Evolutionary conservation across 2,113 vertebrate genomes (phyloP).

Genomic region (Nothobranchius kuhntae): DNA sequence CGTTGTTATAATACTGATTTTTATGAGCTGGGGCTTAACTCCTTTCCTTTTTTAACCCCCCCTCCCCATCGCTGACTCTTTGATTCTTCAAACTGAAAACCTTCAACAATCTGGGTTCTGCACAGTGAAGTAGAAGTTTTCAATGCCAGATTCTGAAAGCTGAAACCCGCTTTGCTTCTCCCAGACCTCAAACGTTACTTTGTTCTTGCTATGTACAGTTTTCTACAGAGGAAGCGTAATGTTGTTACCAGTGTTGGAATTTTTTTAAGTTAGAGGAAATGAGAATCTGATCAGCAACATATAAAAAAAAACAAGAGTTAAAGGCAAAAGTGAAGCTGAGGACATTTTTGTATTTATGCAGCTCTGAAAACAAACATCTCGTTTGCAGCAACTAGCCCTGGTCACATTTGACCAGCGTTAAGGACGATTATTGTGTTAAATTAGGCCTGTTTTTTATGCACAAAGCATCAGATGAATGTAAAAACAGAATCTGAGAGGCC

Average conservation of each 20-base stretch:
- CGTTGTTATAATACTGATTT: slow-evolving; percentile 84
- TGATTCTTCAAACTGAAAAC: slow-evolving; percentile 47
- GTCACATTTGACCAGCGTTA: slow-evolving; percentile 56
- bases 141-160: slow-evolving; percentile 28
- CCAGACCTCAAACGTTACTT: slow-evolving; percentile 47
- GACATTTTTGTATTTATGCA: slow-evolving; percentile 6
- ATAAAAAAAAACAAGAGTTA: slow-evolving; percentile 12
- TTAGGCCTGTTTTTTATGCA: slow-evolving; percentile 60
- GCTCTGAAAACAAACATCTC: slow-evolving; percentile 24
- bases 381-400: slow-evolving; percentile 33
- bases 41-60: slow-evolving; percentile 30
- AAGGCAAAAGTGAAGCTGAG: slow-evolving; percentile 20
- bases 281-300: slow-evolving; percentile 26
- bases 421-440: slow-evolving; percentile 56
- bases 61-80: slow-evolving; percentile 7
- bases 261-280: slow-evolving; percentile 17
- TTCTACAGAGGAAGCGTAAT: slow-evolving; percentile 22
- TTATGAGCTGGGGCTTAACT: slow-evolving; percentile 74
- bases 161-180: slow-evolving; percentile 27
- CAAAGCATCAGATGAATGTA: slow-evolving; percentile 59
- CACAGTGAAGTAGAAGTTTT: slow-evolving; percentile 35
- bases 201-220: slow-evolving; percentile 25
- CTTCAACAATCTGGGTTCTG: slow-evolving; percentile 33
- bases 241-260: slow-evolving; percentile 23
- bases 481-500: slow-evolving; percentile 56